These are phyloP conservation scores for Chinchilla lanigera DNA, from an alignment of 2,113 vertebrate genomes.

Conservation along the genomic window DNA sequence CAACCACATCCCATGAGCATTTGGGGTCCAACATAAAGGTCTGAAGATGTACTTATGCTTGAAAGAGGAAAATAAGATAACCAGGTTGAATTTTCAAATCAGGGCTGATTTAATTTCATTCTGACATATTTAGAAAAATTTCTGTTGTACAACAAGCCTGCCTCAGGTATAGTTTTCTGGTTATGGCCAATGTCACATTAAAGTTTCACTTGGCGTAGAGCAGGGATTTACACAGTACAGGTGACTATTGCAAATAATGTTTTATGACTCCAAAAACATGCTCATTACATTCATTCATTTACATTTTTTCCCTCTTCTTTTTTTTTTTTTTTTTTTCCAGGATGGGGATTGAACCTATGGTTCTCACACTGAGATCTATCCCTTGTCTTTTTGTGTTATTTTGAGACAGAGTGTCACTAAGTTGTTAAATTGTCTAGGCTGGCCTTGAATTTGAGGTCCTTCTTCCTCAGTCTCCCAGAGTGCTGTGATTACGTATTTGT, in stretches of 20 bases:
- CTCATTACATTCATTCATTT: background rate
- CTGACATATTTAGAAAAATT: background rate
- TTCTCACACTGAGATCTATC: background rate
- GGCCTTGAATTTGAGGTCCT: background rate
- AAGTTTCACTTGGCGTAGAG: background rate
- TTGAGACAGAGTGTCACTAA: background rate
- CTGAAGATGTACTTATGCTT: background rate
- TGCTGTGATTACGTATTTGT: background rate
- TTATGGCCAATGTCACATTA: background rate
- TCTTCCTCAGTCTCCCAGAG: background rate
- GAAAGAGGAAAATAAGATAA: background rate
- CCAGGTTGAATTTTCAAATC: background rate
- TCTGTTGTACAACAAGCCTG: background rate
- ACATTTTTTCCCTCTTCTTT: background rate
- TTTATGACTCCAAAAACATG: background rate
- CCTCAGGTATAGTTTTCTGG: background rate
- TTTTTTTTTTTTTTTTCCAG: background rate
- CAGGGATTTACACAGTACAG: background rate
- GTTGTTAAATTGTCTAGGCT: background rate
- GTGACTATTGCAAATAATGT: background rate
- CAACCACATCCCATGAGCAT: background rate
- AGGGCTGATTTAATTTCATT: background rate
- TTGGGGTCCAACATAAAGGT: background rate
- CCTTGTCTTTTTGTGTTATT: background rate
- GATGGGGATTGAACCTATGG: background rate